Evolutionary conservation across 1,140 invertebrate species (phyloP), one percentile per base, ranked within the genome.

Genomic region (Drosophila paulistorum): DNA sequence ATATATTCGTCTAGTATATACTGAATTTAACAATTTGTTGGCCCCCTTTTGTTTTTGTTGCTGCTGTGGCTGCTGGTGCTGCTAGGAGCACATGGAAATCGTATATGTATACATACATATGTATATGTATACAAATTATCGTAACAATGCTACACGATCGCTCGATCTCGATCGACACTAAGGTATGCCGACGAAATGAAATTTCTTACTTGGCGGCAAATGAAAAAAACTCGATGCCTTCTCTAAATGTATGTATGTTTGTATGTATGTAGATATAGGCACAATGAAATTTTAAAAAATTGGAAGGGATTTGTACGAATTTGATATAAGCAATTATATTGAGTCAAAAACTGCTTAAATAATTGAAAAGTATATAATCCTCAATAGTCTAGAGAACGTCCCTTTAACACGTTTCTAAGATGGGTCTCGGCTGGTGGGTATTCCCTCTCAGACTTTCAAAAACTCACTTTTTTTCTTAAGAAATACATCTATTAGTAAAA

Each of bases 121-220:
- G n/a, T n/a, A 35, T 39, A 9, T 61, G 26, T 51, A 17, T 57
- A 39, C n/a, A 37, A 42, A 54, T 59, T 23, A 41, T 75, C 71
- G 63, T 55, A 68, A 51, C 45, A 69, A 65, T 45, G 81, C 73
- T 66, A 80, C 75, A 58, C 42, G 81, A 83, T 83, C 70, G 65
- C 66, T 35, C 17, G 45, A 51, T 51, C 20, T 51, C 45, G 17
- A 51, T 51, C 45, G 45, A 51, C 45, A 23, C 17, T 51, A 35
- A 14, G 55, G 30, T 58, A 58, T 33, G 30, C 55, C 30, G 10
- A 4, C 7, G 45, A 59, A 37, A 37, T 37, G n/a, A 58, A 58
- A 33, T 37, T 20, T 37, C 57, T 59, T 59, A 17, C 35, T 57
- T 57, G 54, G 23, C 26, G 20, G 45, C 45, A 51, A 20, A 23